Base-by-base conservation (phyloP, 2,113 vertebrate species). In the Alligator mississippiensis region DNA sequence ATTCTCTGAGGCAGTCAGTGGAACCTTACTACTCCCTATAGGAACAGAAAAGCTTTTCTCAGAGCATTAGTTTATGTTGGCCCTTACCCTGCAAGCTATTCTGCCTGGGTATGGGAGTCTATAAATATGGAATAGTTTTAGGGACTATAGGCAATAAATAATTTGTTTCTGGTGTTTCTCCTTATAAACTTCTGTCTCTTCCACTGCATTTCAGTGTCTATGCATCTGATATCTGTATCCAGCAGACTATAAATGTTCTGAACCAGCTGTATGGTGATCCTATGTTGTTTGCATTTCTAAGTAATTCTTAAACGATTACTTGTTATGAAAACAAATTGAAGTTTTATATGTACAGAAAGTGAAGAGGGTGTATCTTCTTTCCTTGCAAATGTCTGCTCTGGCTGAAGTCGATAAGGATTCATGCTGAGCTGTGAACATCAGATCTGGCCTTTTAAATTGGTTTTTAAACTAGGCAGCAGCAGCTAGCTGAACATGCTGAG, bases 1-100 rank as follows among this genome's bases (percentile, higher is more conserved):
- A 30, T 72, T 72, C 34, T 72, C 30, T 47, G 34, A 72, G 38
- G 21, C 34, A 38, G 38, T 47, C 54, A 72, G 0, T 28, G 57
- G 22, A 13, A 5, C 62, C 74, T 87, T 70, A 28, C 5, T 21
- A 66, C 24, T 76, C 25, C 55, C 82, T 83, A 61, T 86, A 87
- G 91, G 68, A 86, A 89, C 84, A 68, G 68, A 63, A 70, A 11
- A 83, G 60, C 28, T 2, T 21, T 79, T 82, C 57, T 90, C 3
- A 19, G 80, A 22, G 47, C 14, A 47, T 19, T 47, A 38, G 24
- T 22, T 24, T 22, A 14, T 11, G 72, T 78, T 63, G 77, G 3
- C 57, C 77, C 80, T 27, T 78, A 66, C 57, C 38, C 63, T 94
- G 77, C 90, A 93, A 79, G 90, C 88, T 93, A 93, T 92, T 95